Evolutionary conservation across 2,113 vertebrate genomes (phyloP).

Genomic region (Laterallus jamaicensis): DNA sequence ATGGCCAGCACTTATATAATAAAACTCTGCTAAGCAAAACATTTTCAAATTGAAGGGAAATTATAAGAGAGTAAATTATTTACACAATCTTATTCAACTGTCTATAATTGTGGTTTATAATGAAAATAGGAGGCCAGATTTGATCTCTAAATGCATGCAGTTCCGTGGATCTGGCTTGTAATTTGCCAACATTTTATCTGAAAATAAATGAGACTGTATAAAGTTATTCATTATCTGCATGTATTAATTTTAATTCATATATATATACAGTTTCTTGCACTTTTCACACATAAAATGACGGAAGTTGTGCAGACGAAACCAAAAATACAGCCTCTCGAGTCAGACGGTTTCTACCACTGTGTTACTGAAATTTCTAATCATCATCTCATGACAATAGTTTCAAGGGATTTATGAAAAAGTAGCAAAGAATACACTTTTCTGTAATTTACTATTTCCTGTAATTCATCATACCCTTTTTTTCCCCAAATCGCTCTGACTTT

Average conservation of each 20-base stretch:
- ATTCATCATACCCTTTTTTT: slow-evolving; percentile 77
- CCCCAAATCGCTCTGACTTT: slow-evolving; percentile 64
- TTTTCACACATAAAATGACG: background rate
- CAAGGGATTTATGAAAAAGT: slow-evolving; percentile 74
- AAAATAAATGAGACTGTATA: background rate
- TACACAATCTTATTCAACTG: background rate
- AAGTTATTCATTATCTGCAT: background rate
- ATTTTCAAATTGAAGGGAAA: background rate
- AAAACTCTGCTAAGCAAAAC: background rate
- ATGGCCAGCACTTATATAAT: background rate
- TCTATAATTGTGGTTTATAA: background rate
- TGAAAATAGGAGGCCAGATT: background rate
- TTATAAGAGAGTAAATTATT: background rate
- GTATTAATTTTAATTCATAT: background rate
- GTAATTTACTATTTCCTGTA: slow-evolving; percentile 78
- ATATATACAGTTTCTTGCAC: background rate
- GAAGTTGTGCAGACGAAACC: slow-evolving; percentile 5
- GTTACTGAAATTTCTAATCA: slow-evolving; percentile 71
- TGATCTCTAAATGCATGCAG: background rate
- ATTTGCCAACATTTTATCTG: background rate
- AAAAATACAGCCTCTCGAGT: background rate
- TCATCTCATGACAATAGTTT: slow-evolving; percentile 68
- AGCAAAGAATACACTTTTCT: slow-evolving; percentile 69
- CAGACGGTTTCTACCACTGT: slow-evolving; percentile 27
- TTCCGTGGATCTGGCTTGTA: background rate